Evolutionary conservation across 2,888 invertebrate genomes (phyloP), one percentile per base, ranked within the genome.

Genomic region (Acronicta aceris): DNA sequence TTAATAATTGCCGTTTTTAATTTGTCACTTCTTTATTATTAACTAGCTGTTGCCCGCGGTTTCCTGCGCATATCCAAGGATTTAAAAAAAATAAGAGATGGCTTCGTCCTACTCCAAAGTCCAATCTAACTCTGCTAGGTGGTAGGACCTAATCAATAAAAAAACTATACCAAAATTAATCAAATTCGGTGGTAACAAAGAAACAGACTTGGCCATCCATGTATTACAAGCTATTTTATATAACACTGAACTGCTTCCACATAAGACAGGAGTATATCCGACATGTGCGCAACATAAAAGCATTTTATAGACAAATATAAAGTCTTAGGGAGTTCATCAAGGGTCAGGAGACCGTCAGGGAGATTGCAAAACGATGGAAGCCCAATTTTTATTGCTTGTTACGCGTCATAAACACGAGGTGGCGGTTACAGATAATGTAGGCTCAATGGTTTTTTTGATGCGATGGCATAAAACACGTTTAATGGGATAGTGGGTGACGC

Each of bases 321-420:
- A 92, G 89, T 88, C 85, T 86, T 85, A 74, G 86, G 85, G 88
- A 87, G 90, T 90, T 92, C 92, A 92, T 93, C 93, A 90, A 84
- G 82, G 85, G 84, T 49, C 70, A 51, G 85, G 85, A 79, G 84
- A 81, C 80, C 81, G 84, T 73, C 76, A 78, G 87, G 90, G 87
- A 83, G 89, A 91, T 91, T 88, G 88, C 89, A 86, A 87, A 91
- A 88, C 91, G 91, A 92, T 93, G 89, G 89, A 83, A 78, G 86
- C 90, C 88, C 86, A 85, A 83, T 91, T 71, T 94, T 94, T 94
- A 94, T 92, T 92, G 89, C 93, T 85, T 92, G 94, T 93, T 89
- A 91, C 94, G 93, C 88, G 77, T 82, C 91, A 93, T 94, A 94
- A 94, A 94, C 90, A 89, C 87, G 84, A 78, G 77, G 81, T 82